A percentile compares a stretch with the other conserved stretches of the same genome.
Conservation (phyloP, 2,113 vertebrate species). For the Capricornis sumatraensis region DNA sequence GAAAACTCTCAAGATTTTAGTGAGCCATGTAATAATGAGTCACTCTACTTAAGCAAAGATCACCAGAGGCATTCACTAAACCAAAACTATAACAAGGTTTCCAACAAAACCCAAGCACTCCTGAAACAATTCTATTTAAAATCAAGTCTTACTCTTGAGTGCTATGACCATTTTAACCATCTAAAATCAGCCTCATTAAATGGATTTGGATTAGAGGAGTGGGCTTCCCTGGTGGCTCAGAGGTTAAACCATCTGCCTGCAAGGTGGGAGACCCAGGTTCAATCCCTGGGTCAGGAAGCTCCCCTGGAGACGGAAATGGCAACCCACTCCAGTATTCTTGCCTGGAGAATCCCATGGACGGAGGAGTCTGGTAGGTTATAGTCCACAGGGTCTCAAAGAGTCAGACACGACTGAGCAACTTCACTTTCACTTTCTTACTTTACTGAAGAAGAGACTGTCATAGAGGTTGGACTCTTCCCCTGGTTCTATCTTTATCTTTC, state of each 20-base stretch:
- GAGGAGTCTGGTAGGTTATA: too few species aligned
- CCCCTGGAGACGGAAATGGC: too few species aligned
- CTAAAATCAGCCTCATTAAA: not conserved
- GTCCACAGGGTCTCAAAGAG: too few species aligned
- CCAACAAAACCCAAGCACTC: not conserved
- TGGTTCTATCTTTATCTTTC: not conserved
- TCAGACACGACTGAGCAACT: too few species aligned
- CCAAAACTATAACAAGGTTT: conserved; percentile 30
- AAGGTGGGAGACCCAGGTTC: too few species aligned
- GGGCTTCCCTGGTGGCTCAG: too few species aligned
- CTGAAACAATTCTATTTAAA: conserved; percentile 17
- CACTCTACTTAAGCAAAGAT: not conserved
- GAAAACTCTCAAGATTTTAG: not conserved
- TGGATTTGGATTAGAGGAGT: not conserved
- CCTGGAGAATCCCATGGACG: too few species aligned
- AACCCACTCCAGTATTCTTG: too few species aligned
- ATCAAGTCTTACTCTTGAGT: not conserved
- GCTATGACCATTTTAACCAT: not conserved
- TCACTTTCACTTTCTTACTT: too few species aligned
- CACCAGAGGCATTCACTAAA: not conserved
- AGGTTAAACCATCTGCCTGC: too few species aligned
- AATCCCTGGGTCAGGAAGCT: too few species aligned
- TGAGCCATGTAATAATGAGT: not conserved
- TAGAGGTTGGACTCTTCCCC: not conserved
- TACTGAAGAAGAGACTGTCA: not conserved